These are phyloP conservation scores for Forbesichthys papilliferus DNA, from an alignment of 2,113 vertebrate genomes.

Conservation along the genomic window DNA sequence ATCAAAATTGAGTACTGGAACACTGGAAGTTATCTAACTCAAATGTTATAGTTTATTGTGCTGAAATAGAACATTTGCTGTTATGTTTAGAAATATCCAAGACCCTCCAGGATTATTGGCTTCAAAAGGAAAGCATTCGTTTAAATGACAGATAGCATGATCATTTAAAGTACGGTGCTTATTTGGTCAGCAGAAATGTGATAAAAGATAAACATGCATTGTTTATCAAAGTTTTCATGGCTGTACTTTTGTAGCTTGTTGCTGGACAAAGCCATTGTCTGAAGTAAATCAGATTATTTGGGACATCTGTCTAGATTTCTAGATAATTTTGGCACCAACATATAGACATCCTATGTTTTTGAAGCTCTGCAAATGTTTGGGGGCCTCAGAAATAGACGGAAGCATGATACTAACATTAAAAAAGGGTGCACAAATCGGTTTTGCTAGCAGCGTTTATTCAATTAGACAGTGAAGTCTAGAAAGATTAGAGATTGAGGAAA, in stretches of 20 bases:
- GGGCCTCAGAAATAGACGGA: slow-evolving; percentile 26
- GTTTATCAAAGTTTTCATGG: not conserved
- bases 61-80: not conserved
- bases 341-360: slow-evolving; percentile 35
- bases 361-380: slow-evolving; percentile 35
- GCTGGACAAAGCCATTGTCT: not conserved
- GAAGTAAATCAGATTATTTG: slow-evolving; percentile 3
- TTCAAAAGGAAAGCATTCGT: not conserved
- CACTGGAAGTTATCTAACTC: slow-evolving; percentile 2
- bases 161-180: not conserved
- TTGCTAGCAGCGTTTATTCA: slow-evolving; percentile 22
- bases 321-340: not conserved
- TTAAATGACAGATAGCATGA: not conserved
- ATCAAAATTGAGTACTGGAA: not conserved
- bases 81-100: not conserved
- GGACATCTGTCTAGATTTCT: not conserved
- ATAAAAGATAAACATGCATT: not conserved
- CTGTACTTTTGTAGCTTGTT: not conserved
- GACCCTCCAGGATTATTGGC: not conserved
- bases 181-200: not conserved
- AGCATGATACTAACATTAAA: slow-evolving; percentile 36
- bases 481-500: slow-evolving; percentile 14
- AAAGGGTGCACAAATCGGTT: slow-evolving; percentile 8
- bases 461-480: not conserved
- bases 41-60: not conserved